phyloP scores from a whole-genome alignment of 2,113 vertebrate species.

The Vombatus ursinus region DNA sequence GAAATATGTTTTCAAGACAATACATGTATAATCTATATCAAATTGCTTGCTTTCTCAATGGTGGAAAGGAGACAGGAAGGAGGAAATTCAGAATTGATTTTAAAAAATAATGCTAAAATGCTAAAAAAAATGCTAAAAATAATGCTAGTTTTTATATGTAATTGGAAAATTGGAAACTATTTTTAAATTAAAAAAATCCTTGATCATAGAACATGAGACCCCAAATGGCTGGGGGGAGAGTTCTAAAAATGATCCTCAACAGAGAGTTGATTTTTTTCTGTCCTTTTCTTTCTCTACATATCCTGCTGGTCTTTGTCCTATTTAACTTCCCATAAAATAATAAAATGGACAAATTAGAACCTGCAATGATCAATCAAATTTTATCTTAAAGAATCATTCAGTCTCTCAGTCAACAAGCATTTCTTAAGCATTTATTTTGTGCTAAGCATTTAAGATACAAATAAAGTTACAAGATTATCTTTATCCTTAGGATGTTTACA shows the following conservation, averaged over 20 bases:
- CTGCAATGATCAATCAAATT: not conserved
- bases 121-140: not conserved
- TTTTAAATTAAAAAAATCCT: not conserved
- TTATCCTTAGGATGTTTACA: not conserved
- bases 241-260: not conserved
- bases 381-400: not conserved
- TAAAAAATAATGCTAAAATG: not conserved
- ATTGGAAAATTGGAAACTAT: not conserved
- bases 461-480: not conserved
- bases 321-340: not conserved
- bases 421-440: not conserved
- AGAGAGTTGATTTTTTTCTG: not conserved
- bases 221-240: not conserved
- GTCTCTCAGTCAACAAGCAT: not conserved
- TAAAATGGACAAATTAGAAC: not conserved
- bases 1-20: not conserved
- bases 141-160: not conserved
- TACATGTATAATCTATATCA: not conserved
- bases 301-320: not conserved
- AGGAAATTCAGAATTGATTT: not conserved
- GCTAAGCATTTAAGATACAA: not conserved
- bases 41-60: not conserved
- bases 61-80: not conserved
- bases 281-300: not conserved
- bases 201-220: not conserved